Percentiles rank a stretch among this genome's conserved stretches.
Conservation (phyloP, 2,797 vertebrate genomes). For the Gymnopithys bicolor region DNA sequence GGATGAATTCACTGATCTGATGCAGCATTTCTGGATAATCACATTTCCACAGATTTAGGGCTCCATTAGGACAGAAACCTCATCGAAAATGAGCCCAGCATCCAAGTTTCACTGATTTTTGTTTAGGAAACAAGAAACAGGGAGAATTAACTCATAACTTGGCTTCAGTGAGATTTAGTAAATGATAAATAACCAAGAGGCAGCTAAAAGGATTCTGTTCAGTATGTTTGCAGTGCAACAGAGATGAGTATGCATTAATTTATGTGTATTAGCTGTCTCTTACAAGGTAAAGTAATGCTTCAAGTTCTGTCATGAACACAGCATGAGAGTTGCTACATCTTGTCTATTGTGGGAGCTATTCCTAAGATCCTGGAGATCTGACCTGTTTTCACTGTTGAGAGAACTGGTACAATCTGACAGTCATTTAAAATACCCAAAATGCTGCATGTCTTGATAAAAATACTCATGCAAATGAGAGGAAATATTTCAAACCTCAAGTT, state of each 20-base stretch:
- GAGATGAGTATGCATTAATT: background rate
- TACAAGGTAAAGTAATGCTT: background rate
- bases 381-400: background rate
- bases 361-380: background rate
- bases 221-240: background rate
- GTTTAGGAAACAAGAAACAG: background rate
- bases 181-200: background rate
- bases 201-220: background rate
- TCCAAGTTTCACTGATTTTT: background rate
- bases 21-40: background rate
- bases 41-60: background rate
- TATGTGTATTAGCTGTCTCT: background rate
- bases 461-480: background rate
- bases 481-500: background rate
- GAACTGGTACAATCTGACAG: background rate
- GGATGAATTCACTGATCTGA: background rate
- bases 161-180: background rate
- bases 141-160: background rate
- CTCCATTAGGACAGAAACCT: background rate
- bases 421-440: background rate
- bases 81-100: background rate
- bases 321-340: background rate
- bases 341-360: background rate
- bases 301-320: background rate
- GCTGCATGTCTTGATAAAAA: background rate